Conservation (phyloP, 2,888 invertebrate genomes). For the Oscheius sp. region DNA sequence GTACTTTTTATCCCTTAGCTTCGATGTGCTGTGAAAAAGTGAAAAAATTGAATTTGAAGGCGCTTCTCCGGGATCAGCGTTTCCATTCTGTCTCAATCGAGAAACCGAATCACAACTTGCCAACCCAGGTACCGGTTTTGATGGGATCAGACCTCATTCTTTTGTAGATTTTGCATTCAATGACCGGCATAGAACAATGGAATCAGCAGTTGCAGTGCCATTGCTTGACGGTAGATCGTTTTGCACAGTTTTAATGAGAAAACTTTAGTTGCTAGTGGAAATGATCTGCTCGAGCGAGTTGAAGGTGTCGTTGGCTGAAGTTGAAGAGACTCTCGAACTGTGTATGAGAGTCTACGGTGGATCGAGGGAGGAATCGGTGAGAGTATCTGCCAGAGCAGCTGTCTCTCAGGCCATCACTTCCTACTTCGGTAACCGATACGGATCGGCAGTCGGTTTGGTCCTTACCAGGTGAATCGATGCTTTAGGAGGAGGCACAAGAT, state of each 20-base stretch:
- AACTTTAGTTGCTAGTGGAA: constrained; percentile 65
- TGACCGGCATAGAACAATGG: constrained; percentile 65
- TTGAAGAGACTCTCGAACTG: constrained; percentile 63
- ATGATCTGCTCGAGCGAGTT: constrained; percentile 65
- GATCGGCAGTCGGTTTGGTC: constrained; percentile 24
- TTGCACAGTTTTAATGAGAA: too few species aligned
- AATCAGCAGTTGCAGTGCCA: constrained; percentile 66
- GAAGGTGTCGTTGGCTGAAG: constrained; percentile 57
- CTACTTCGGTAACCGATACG: constrained; percentile 67
- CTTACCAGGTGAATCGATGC: neutral
- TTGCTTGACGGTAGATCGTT: constrained; percentile 59
- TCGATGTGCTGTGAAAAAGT: neutral
- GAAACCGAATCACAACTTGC: constrained; percentile 49
- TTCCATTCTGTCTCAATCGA: constrained; percentile 54
- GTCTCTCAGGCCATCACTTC: constrained; percentile 66
- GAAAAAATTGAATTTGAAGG: constrained; percentile 37
- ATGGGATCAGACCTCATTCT: neutral
- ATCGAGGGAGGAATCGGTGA: constrained; percentile 60
- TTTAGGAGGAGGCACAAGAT: constrained; percentile 60
- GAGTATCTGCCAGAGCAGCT: constrained; percentile 68
- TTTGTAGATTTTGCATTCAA: constrained; percentile 74
- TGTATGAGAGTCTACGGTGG: constrained; percentile 59
- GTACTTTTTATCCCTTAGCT: constrained; percentile 77
- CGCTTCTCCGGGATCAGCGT: constrained; percentile 58
- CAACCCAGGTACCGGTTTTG: constrained; percentile 41